These are phyloP conservation scores for Gadus chalcogrammus DNA, from an alignment of 2,113 vertebrate genomes.

Conservation along the genomic window DNA sequence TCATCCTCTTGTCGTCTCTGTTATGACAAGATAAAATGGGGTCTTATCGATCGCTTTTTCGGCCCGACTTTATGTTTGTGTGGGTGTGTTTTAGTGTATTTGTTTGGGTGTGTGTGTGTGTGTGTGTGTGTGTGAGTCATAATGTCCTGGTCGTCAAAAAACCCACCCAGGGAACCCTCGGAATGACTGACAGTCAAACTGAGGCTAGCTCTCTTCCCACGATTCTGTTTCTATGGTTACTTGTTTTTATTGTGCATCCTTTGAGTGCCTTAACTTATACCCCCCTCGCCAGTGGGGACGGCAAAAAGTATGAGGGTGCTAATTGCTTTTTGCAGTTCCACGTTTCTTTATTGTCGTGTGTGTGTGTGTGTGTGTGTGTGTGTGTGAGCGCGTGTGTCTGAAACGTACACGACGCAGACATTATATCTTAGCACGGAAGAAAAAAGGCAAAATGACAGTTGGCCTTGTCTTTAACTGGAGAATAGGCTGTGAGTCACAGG, in stretches of 20 bases:
- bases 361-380: neutral
- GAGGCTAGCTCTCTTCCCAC: constrained; percentile 56
- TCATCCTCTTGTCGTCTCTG: too few relatives aligned
- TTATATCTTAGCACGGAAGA: too few relatives aligned
- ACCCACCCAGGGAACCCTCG: constrained; percentile 42
- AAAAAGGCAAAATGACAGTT: too few relatives aligned
- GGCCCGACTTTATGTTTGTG: constrained; percentile 33
- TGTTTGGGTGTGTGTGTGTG: constrained; percentile 46
- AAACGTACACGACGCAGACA: too few relatives aligned
- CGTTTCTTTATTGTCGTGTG: constrained; percentile 33
- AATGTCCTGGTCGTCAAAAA: constrained; percentile 55
- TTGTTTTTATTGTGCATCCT: constrained; percentile 53
- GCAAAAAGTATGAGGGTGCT: too few relatives aligned
- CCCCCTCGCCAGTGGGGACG: constrained; percentile 15
- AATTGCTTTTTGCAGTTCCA: too few relatives aligned
- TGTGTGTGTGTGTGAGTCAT: constrained; percentile 44
- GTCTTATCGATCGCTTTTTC: too few relatives aligned
- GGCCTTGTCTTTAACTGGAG: too few relatives aligned
- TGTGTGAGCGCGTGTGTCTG: too few relatives aligned
- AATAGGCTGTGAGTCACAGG: too few relatives aligned
- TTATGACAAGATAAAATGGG: too few relatives aligned
- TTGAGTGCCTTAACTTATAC: constrained; percentile 31
- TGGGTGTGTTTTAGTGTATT: constrained; percentile 38
- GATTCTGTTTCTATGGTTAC: constrained; percentile 78
- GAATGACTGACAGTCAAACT: constrained; percentile 59